Evolutionary conservation across 2,797 vertebrate species (phyloP).

Genomic region (Lithobates sylvaticus): DNA sequence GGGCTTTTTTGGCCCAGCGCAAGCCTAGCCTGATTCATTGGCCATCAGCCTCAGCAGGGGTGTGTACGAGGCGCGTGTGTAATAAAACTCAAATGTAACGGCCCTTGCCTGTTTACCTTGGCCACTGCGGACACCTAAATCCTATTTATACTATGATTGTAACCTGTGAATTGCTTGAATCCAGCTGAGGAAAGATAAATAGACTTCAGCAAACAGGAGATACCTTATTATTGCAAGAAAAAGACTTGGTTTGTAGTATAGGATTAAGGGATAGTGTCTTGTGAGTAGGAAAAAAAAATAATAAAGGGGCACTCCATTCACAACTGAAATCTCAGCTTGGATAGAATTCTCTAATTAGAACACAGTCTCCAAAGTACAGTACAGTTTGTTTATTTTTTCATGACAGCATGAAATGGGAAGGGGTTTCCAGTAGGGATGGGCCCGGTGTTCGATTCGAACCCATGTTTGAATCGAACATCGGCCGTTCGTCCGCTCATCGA

Average conservation of each 20-base stretch:
- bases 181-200: slow-evolving; percentile 59
- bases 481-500: too few species aligned
- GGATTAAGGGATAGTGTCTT: background rate
- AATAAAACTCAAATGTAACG: slow-evolving; percentile 60
- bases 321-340: too few species aligned
- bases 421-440: too few species aligned
- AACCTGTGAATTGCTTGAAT: slow-evolving; percentile 56
- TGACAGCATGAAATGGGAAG: too few species aligned
- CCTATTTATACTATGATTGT: slow-evolving; percentile 61
- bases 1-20: slow-evolving; percentile 50
- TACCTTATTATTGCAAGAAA: slow-evolving; percentile 45
- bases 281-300: too few species aligned
- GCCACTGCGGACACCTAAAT: slow-evolving; percentile 49
- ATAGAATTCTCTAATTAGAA: too few species aligned
- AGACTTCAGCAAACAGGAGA: slow-evolving; percentile 49
- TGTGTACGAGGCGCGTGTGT: slow-evolving; percentile 54
- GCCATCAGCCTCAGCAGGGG: slow-evolving; percentile 56
- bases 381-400: too few species aligned
- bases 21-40: slow-evolving; percentile 59
- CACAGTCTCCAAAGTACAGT: too few species aligned
- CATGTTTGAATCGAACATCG: too few species aligned
- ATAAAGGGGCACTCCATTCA: too few species aligned
- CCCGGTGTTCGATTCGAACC: too few species aligned
- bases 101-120: slow-evolving; percentile 52
- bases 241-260: background rate